A percentile compares a stretch with the other conserved stretches of the same genome.
phyloP scores from a whole-genome alignment of 2,888 invertebrate species.

The Prosapia bicincta region DNA sequence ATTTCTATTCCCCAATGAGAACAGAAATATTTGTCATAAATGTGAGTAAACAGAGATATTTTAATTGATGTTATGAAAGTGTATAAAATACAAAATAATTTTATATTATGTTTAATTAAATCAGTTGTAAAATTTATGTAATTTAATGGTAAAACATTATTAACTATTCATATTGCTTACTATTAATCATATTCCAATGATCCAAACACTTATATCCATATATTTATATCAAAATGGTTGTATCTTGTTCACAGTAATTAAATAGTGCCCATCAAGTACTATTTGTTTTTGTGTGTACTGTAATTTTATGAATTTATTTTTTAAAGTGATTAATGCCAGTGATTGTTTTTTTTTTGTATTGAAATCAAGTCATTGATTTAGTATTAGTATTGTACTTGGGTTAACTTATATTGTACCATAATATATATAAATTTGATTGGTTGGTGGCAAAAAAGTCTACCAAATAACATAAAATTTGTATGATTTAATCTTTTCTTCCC shows the following conservation, averaged over 20 bases:
- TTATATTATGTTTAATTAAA: too few relatives aligned
- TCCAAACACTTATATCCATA: background rate
- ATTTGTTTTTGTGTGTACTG: background rate
- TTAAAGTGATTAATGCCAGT: conserved; percentile 1
- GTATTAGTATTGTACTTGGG: background rate
- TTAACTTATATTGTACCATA: background rate
- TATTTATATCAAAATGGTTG: background rate
- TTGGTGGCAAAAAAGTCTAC: background rate
- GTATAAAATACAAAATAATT: too few relatives aligned
- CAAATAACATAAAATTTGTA: too few relatives aligned
- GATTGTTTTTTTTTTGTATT: background rate
- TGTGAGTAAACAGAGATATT: too few relatives aligned
- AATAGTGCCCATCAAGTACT: background rate
- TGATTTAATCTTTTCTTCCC: too few relatives aligned
- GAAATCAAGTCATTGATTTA: background rate
- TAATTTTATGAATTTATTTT: background rate
- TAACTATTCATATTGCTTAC: too few relatives aligned
- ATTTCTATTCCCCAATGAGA: too few relatives aligned
- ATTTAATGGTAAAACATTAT: too few relatives aligned
- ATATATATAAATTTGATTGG: background rate
- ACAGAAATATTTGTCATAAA: too few relatives aligned
- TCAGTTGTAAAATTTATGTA: too few relatives aligned
- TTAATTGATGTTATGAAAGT: too few relatives aligned
- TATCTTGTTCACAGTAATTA: background rate
- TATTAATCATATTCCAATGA: background rate